Evolutionary conservation across 2,113 vertebrate species (phyloP).

Genomic region (Clarias gariepinus): DNA sequence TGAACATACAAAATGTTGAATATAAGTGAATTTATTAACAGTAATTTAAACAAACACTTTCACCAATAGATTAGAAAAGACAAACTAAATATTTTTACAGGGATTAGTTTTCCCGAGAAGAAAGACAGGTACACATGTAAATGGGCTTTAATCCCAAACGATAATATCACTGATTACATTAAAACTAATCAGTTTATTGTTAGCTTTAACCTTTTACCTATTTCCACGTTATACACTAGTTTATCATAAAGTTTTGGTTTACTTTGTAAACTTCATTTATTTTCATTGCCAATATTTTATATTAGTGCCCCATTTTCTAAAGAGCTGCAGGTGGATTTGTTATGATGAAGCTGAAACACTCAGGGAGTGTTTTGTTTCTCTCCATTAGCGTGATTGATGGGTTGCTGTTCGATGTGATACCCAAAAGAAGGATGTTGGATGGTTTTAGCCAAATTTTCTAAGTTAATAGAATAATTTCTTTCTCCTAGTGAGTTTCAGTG

Average conservation of each 20-base stretch:
- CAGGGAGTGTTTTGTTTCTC: neutral
- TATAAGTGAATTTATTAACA: too few species aligned
- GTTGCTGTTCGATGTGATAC: neutral
- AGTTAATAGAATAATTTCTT: neutral
- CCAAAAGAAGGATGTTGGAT: neutral
- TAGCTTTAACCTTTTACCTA: too few species aligned
- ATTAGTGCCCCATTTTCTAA: slow-evolving; percentile 2
- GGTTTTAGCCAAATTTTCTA: neutral
- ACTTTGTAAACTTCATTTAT: neutral
- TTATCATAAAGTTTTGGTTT: neutral
- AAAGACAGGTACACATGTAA: too few species aligned
- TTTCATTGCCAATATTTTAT: neutral
- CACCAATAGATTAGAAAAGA: too few species aligned
- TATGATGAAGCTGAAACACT: neutral
- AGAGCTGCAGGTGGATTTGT: neutral
- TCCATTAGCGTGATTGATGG: slow-evolving; percentile 20
- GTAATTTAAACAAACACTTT: too few species aligned
- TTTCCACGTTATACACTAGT: too few species aligned
- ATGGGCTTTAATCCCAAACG: too few species aligned
- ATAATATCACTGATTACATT: too few species aligned
- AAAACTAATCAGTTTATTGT: too few species aligned
- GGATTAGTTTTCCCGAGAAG: too few species aligned
- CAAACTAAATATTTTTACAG: too few species aligned
- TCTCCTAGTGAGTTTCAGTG: neutral
- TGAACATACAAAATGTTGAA: too few species aligned